Base-by-base conservation (phyloP, 2,797 vertebrate species). In the Manis crassicaudata region DNA sequence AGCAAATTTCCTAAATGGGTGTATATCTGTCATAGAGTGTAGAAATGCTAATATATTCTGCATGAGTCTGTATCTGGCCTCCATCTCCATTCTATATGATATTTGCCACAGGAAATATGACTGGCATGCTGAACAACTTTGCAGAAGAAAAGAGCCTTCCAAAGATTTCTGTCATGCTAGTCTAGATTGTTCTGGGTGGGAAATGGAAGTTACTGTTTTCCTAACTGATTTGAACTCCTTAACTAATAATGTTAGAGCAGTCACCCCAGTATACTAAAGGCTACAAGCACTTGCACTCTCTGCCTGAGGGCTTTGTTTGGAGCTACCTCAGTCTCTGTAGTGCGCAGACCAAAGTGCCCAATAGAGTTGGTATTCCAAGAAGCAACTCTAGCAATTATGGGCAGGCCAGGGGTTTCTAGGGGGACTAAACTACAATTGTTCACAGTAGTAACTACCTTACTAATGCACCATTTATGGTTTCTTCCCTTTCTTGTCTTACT, bases 1-100 rank as follows among this genome's bases (percentile, higher is more conserved):
- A 87, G 40, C 21, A 43, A 82, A 93, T 94, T 97, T 92, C 21
- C 63, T 95, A 95, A 93, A 87, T 72, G 46, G 14, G 3, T 65
- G 11, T 84, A 27, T 82, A 37, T 60, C 25, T 96, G 52, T 88
- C 58, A 75, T 7, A 21, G 35, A n/a, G 5, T 62, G 63, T 86
- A 75, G 75, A 95, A 89, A 82, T 50, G 32, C 32, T 79, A 76
- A 43, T 79, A 37, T 14, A 46, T 68, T 95, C 18, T 68, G 52
- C 12, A 29, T 29, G 81, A 70, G 25, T 17, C 40, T 92, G 20
- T 60, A 88, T 23, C 12, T 96, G 62, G 54, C 52, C n/a, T 83
- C 50, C 1, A n/a, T 54, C 35, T 70, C n/a, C 7, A 73, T 88
- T 58, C 72, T 65, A 27, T 35, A 11, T 60, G 29, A 20, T 80